Evolutionary conservation across 2,797 vertebrate species (phyloP), one percentile per base, ranked within the genome.

Genomic region (Pseudochirops cupreus): DNA sequence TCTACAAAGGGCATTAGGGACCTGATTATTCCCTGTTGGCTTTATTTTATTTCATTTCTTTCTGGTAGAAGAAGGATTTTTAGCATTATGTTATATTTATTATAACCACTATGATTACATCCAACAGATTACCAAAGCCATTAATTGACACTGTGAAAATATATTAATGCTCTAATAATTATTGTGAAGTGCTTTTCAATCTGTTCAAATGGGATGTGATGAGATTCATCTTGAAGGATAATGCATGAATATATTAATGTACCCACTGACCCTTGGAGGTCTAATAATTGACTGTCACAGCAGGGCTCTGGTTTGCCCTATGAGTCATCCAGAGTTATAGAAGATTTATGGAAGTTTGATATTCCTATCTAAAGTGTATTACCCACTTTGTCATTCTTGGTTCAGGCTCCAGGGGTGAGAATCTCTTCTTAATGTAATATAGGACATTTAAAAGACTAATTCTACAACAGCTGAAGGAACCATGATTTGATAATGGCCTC

Each of bases 231-330:
- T 26, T 96, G 93, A 96, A 97, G 94, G 94, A 96, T 96, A 98
- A 97, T 97, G 95, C 97, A 97, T 97, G 96, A 97, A 97, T 97
- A 91, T 93, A 95, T 97, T 96, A 96, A 97, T 95, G 55, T 97
- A 92, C 59, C 31, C 92, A 82, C 16, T 97, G 97, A 97, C 97
- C 96, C 94, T 74, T 91, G 59, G 92, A 89, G 54, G 97, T 96
- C 59, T 90, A 91, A 56, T 95, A 95, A 94, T 95, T 94, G 93
- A 87, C 56, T 87, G 92, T 91, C 96, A 56, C 94, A 96, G 94
- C 95, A 94, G 95, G 95, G 13, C 31, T 97, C 74, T 93, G 74
- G 93, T 92, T 96, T 92, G 92, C 56, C 94, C 74, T 91, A 53
- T 93, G 95, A 97, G 31, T 97, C 56, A 54, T 91, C 46, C 55